Evolutionary conservation across 2,797 vertebrate genomes (phyloP), one percentile per base, ranked within the genome.

Genomic region (Aulostomus chinensis): DNA sequence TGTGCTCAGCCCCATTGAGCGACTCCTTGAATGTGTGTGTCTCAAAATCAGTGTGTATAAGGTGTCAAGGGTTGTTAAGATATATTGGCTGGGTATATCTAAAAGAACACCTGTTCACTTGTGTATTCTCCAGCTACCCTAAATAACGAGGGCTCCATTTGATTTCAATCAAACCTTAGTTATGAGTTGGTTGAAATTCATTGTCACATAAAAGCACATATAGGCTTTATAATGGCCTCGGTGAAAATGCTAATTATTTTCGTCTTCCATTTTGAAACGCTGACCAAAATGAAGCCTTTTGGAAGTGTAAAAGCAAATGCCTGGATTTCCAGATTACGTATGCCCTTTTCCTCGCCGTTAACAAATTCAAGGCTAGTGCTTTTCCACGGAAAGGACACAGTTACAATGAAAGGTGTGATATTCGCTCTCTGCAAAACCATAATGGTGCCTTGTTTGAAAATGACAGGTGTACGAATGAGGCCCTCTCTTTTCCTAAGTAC

Each of bases 401-500:
- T 49, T 21, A 45, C 64, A 73, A 46, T 69, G 68, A 64, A 80
- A 88, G 83, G 84, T 88, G 80, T 77, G 85, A 88, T 76, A 81
- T 85, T 67, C 64, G 68, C 81, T 76, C 78, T 73, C 64, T 42
- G 74, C 70, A 42, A n/a, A 75, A 26, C 77, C 78, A 76, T 88
- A 86, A 88, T 86, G 86, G 83, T 66, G 75, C 83, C 85, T 85
- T 80, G 84, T 88, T 88, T 82, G 78, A 80, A 88, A 88, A 80
- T 88, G 87, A 87, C 87, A 89, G 86, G 82, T 89, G 86, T 86
- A 90, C 79, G 86, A 86, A 90, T 88, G 86, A 83, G 85, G 73
- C 83, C 78, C 83, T 88, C 86, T 85, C 73, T 81, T 85, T 86
- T 81, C 78, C 86, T 82, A 90, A 90, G 86, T 84, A 88, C 63